Conservation (phyloP, 2,797 vertebrate genomes). For the Cyclopterus lumpus region DNA sequence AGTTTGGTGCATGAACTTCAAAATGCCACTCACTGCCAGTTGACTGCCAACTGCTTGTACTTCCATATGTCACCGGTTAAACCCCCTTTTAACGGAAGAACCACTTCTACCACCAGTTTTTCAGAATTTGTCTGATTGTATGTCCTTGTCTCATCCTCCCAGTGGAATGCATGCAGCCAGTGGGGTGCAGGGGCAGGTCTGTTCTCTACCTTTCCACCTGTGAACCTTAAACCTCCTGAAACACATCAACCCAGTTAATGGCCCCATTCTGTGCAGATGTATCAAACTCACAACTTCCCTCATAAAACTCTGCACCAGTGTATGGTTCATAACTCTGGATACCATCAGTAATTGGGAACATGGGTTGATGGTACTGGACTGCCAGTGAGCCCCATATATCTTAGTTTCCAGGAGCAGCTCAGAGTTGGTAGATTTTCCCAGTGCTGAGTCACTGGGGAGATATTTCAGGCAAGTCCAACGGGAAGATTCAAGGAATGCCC, state of each 20-base stretch:
- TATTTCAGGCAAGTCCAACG: slow-evolving; percentile 8
- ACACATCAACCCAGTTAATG: slow-evolving; percentile 9
- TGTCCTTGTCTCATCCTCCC: slow-evolving; percentile 5
- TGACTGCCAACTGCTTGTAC: slow-evolving; percentile 23
- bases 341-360: background rate
- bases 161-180: background rate
- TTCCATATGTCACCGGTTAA: slow-evolving; percentile 23
- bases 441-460: background rate
- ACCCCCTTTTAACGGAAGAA: background rate
- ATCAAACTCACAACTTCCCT: background rate
- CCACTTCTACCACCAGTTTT: slow-evolving; percentile 4
- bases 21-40: slow-evolving; percentile 10
- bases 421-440: slow-evolving; percentile 7
- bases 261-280: background rate
- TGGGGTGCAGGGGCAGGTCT: background rate
- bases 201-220: background rate
- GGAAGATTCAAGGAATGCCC: slow-evolving; percentile 8
- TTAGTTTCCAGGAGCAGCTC: slow-evolving; percentile 5
- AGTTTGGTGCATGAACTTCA: background rate
- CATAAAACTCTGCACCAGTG: background rate
- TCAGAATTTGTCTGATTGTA: background rate
- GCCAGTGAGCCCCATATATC: background rate
- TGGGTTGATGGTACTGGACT: slow-evolving; percentile 3
- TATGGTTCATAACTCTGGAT: background rate
- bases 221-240: background rate